These are phyloP conservation scores for Plagodis dolabraria DNA, from an alignment of 2,888 invertebrate species.

Conservation along the genomic window DNA sequence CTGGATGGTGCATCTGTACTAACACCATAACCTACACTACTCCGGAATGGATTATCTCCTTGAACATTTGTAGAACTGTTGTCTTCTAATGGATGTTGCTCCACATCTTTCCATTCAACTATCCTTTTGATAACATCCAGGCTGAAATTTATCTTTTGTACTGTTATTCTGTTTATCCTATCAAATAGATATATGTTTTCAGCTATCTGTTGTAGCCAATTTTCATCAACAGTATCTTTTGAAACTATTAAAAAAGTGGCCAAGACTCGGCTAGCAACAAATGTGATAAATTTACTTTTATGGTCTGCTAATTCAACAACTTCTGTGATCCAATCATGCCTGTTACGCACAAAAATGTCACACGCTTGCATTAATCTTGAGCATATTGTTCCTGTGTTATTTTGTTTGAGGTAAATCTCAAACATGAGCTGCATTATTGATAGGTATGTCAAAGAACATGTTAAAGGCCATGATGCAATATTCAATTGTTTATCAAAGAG, in stretches of 20 bases:
- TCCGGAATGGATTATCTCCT: slow-evolving; percentile 76
- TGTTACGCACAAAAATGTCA: slow-evolving; percentile 91
- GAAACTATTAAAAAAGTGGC: slow-evolving; percentile 94
- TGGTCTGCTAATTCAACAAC: slow-evolving; percentile 92
- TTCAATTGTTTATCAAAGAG: slow-evolving; percentile 88
- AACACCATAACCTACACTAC: slow-evolving; percentile 63
- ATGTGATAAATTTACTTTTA: slow-evolving; percentile 92
- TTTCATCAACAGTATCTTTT: slow-evolving; percentile 91
- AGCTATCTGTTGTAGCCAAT: slow-evolving; percentile 91
- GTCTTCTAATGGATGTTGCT: slow-evolving; percentile 92
- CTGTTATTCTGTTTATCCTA: slow-evolving; percentile 87
- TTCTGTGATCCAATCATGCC: slow-evolving; percentile 93
- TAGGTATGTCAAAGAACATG: slow-evolving; percentile 88
- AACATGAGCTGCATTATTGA: slow-evolving; percentile 93
- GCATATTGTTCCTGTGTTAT: slow-evolving; percentile 92
- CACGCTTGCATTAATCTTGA: slow-evolving; percentile 91
- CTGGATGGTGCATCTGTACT: slow-evolving; percentile 60
- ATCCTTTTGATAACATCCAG: slow-evolving; percentile 94
- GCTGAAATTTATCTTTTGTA: slow-evolving; percentile 92
- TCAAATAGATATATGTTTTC: slow-evolving; percentile 88
- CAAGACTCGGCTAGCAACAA: slow-evolving; percentile 91
- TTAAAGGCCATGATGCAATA: slow-evolving; percentile 77
- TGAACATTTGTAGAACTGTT: slow-evolving; percentile 76
- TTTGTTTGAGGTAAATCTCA: slow-evolving; percentile 93
- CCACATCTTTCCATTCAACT: slow-evolving; percentile 94